Evolutionary conservation across 2,888 invertebrate genomes (phyloP), one percentile per base, ranked within the genome.

Genomic region (Ischnus inquisitorius): DNA sequence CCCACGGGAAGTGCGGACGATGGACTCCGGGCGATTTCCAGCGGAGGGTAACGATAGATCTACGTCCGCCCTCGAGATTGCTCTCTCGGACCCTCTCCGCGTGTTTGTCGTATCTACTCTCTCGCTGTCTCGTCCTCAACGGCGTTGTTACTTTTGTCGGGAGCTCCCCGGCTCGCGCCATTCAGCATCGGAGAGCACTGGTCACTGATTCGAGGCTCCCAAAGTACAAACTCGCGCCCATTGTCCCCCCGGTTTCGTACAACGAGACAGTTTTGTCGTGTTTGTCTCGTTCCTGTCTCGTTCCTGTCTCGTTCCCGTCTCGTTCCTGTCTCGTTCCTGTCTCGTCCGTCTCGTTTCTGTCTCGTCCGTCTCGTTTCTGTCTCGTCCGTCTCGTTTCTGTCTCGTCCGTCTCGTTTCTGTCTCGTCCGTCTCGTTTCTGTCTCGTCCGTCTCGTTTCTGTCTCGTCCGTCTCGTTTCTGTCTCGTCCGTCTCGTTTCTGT

Each of bases 31-130:
- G 87, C 90, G 88, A 89, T 90, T 88, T 88, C 85, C 85, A 89
- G 83, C 86, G 78, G 85, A 79, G 85, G 82, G 81, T 79, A 84
- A 86, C 89, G 86, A 90, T 90, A 89, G 89, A 90, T 90, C 88
- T 86, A 88, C 83, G 90, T 90, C 89, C 89, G 87, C 89, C 90
- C 88, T 87, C 86, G 86, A 87, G 80, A 82, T 85, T 69, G 79
- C 79, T 76, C 79, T 76, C 62, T 77, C 43, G 60, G 41, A 67
- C 72, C 67, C 80, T 77, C 67, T 71, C n/a, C n/a, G 71, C 71
- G 57, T 28, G 57, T 60, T 28, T 60, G 64, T 54, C 68, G 71
- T 79, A 71, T 48, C 68, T 19, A 67, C 57, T 54, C 51, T 34
- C 34, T 34, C 34, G 34, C 65, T 34, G 6, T 0, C 34, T 51